Conservation (phyloP, 1,140 invertebrate genomes). For the Apis cerana region DNA sequence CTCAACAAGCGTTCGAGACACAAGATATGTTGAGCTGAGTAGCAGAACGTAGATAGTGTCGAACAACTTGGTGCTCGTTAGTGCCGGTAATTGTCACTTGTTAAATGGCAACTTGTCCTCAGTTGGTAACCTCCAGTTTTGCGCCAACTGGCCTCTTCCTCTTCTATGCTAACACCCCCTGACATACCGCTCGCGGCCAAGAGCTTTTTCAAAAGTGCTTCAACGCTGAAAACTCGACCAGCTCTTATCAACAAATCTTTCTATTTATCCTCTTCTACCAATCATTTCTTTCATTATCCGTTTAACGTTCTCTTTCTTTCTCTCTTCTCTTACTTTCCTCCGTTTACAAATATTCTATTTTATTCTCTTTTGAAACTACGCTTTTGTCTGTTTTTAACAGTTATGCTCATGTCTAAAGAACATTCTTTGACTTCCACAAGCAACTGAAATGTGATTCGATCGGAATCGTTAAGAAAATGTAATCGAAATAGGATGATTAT, state of each 20-base stretch:
- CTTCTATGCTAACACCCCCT: neutral
- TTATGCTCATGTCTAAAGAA: neutral
- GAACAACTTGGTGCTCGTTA: constrained; percentile 69
- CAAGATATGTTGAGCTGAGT: neutral
- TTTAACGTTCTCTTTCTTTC: neutral
- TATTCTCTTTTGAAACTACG: neutral
- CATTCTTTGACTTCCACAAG: neutral
- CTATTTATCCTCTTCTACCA: constrained; percentile 50
- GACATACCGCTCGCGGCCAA: constrained; percentile 37
- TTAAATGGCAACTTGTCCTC: constrained; percentile 74
- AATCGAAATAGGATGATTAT: no score
- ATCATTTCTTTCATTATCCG: neutral
- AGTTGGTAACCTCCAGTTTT: constrained; percentile 41
- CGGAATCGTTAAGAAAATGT: neutral
- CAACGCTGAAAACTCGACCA: constrained; percentile 50
- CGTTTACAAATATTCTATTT: neutral
- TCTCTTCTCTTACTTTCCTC: neutral
- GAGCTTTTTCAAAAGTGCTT: constrained; percentile 64
- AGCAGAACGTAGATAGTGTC: constrained; percentile 47
- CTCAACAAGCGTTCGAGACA: constrained; percentile 22
- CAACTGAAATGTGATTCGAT: neutral
- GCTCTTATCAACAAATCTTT: constrained; percentile 50
- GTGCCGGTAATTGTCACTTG: constrained; percentile 77
- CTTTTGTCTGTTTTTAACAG: neutral
- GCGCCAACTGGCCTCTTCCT: constrained; percentile 23